Evolutionary conservation across 2,113 vertebrate genomes (phyloP).

Genomic region (Rhea pennata): DNA sequence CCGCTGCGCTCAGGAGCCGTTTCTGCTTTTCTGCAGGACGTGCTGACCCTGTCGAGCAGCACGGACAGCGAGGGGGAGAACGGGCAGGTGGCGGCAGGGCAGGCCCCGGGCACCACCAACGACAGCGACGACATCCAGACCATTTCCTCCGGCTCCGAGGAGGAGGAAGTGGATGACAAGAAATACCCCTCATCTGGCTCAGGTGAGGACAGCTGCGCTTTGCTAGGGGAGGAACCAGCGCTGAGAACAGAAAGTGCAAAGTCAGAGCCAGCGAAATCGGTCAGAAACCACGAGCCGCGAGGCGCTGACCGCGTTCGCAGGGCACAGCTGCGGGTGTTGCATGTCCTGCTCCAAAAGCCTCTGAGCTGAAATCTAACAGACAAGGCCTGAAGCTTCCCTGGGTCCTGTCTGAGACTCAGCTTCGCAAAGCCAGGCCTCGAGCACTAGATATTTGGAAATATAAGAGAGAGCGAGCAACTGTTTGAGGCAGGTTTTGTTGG

Average conservation of each 20-base stretch:
- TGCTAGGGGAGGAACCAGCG: not conserved
- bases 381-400: rapidly evolving
- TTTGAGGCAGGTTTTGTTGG: rapidly evolving
- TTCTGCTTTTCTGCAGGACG: conserved; percentile 74
- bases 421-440: rapidly evolving
- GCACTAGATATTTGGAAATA: rapidly evolving
- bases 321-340: rapidly evolving
- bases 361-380: rapidly evolving
- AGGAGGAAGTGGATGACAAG: conserved; percentile 87
- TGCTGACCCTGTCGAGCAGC: conserved; percentile 90
- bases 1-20: not conserved
- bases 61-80: conserved; percentile 79
- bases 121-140: conserved; percentile 98
- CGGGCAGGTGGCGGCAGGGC: conserved; percentile 37
- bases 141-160: conserved; percentile 92
- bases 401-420: rapidly evolving
- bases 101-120: conserved; percentile 63
- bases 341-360: not conserved
- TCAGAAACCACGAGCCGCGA: rapidly evolving
- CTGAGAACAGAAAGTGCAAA: not conserved
- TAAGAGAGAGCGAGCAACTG: rapidly evolving
- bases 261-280: rapidly evolving
- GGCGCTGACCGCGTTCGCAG: not conserved
- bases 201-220: not conserved
- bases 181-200: conserved; percentile 67